Evolutionary conservation across 2,888 invertebrate genomes (phyloP), one percentile per base, ranked within the genome.

Genomic region (Operophtera brumata): DNA sequence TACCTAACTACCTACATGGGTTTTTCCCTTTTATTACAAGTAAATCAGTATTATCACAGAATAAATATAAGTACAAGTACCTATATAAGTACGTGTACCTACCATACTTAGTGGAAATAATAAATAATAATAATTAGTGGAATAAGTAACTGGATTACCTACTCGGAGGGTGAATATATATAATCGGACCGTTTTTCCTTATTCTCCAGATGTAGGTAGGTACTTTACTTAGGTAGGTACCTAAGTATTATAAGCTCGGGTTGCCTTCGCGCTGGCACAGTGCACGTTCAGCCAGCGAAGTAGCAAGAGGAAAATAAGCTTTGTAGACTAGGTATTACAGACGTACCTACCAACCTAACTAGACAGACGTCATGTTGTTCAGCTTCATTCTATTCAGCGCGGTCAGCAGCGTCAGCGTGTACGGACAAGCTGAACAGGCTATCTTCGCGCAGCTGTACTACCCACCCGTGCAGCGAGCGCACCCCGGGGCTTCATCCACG

Each of bases 351-450:
- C n/a, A n/a, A n/a, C n/a, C n/a, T n/a, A 26, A 26, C 26, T 1
- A 9, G 30, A 30, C 7, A 13, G 36, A 36, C 13, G 11, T 13
- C 2, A 36, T 36, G 39, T 25, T 39, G 39, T 20, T 39, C 5
- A 9, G 13, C 0, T 4, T 48, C n/a, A 7, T 42, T 8, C 2
- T 48, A 11, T 5, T 42, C 8, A 42, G 48, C 48, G 41, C 34
- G 5, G 48, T 8, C 0, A 20, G 20, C 20, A 20, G 11, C 8
- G 49, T 8, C n/a, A n/a, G 47, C 49, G 48, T 51, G 47, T 45
- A 26, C 45, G 57, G 59, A 9, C 73, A 71, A 37, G 44, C 63
- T 7, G 70, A 71, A 41, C 60, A 48, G 54, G 57, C 55, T 36
- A 58, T 65, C 28, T 52, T 68, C 14, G 45, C 65, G 1, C 62